Evolutionary conservation across 2,797 vertebrate species (phyloP), one percentile per base, ranked within the genome.

Genomic region (Crocidura indochinensis): DNA sequence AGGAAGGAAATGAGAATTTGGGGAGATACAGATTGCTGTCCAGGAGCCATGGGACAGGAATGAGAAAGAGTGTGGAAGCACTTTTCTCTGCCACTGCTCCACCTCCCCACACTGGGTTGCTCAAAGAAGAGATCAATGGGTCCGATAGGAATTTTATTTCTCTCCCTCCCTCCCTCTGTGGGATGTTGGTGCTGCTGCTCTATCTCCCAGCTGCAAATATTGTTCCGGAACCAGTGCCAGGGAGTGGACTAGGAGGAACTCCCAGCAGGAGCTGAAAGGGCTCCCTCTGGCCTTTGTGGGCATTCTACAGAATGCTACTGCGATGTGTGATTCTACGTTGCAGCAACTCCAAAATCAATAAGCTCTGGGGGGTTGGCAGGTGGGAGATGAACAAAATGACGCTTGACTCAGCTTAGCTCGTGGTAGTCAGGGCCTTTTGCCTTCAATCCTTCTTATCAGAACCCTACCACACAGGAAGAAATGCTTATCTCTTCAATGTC

Each of bases 71-170:
- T 12, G 2, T 24, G 31, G 10, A 38, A 87, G 12, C 22, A 0
- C 1, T 62, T 94, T 73, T 87, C 17, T 75, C 92, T 27, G 44
- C 0, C 0, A 64, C 80, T 46, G 19, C 71, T 15, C 27, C 46
- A 74, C 73, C 68, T 89, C 83, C 46, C 73, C 24, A 67, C 94
- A 85, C 51, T 83, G 87, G 76, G 31, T 20, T 8, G 86, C 92
- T 95, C 51, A 38, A 15, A 51, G 88, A 71, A 84, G 94, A 94
- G 92, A 97, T 95, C 97, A 94, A 84, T 91, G 91, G 26, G 72
- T 86, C 92, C 22, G 8, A 84, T 62, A 91, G 94, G 95, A 94
- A 93, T 96, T 91, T 88, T 92, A 94, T 94, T 95, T 96, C 62
- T 94, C 93, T 95, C 92, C 86, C 53, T 95, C 92, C 86, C 53